Base-by-base conservation (phyloP, 2,888 invertebrate genomes). In the Heliothis peltigera region DNA sequence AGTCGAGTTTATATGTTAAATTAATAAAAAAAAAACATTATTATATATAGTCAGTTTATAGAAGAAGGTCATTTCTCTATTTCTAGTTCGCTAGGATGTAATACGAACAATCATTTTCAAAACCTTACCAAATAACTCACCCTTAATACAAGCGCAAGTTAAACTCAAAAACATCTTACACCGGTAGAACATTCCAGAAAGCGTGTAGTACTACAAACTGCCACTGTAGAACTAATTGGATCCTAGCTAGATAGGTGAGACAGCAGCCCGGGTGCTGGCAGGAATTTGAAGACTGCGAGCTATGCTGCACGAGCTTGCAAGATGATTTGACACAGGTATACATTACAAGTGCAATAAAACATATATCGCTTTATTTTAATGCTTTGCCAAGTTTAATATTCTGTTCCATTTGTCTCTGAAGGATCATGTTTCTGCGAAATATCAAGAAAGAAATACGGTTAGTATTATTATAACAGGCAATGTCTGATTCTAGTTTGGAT, bases 171-270 rank as follows among this genome's bases (percentile, higher is more conserved):
- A 19, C 55, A 61, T 28, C 19, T 15, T 58, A 39, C 70, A 28
- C 35, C 28, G 6, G 55, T 59, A 28, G 64, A 64, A 59, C 64
- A 70, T 70, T 64, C 71, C 55, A 64, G 43, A 63, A 32, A 55
- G 46, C 62, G 18, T 51, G 28, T n/a, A 55, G 19, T 63, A 63
- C n/a, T 48, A 18, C 63, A 53, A 54, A 51, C 58, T 70, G 59
- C 46, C 22, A 70, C 51, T 56, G 64, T 39, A 52, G 43, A 64
- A 70, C 70, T 75, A 75, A 71, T 75, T 75, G 75, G 64, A 70
- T 67, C 60, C 60, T 56, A 49, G 69, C 68, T 72, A 49, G 46
- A 55, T 64, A 51, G 57, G 55, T 17, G 47, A 70, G 71, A 59
- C 55, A 64, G 55, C 58, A 35, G 54, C 32, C 18, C 32, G 18